Evolutionary conservation across 2,113 vertebrate genomes (phyloP), one percentile per base, ranked within the genome.

Genomic region (Ploceus nigricollis): DNA sequence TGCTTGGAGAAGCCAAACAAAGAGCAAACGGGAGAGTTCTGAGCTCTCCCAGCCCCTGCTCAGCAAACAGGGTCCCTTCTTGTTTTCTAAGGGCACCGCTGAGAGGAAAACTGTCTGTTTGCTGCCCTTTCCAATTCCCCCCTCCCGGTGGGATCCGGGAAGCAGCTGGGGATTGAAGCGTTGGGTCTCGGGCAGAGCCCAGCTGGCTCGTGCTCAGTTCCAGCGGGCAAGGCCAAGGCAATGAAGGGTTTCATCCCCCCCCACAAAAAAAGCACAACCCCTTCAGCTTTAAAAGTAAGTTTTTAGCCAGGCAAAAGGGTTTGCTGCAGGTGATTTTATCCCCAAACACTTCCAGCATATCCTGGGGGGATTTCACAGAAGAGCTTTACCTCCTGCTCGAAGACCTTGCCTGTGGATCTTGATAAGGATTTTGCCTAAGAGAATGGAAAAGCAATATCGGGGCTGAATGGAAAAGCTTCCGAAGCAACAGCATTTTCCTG

Each of bases 1-100:
- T 40, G 70, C 63, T 87, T 4, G 68, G 82, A 80, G 82, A 42
- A 86, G 80, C 50, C 82, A 17, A 77, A 95, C 85, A 97, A 97
- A 95, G 90, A 94, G 63, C 42, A 17, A n/a, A 72, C 8, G 5
- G 70, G 22, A 69, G 95, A 86, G 82, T 83, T 86, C 47, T 5
- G 66, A 53, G 37, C 68, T 39, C 12, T 73, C 37, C 13, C 44
- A 48, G 61, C 27, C 27, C 12, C 15, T 60, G 31, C 53, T 72
- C 15, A 3, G 72, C 50, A 33, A 65, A 10, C 40, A 20, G 1
- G 4, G n/a, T 30, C 8, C 18, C 30, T 57, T 60, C 70, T 72
- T 22, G 8, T 37, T 54, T 83, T 4, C 25, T 13, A 61, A 37
- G 56, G 53, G 44, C 33, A 27, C 15, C 3, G 7, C 10, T 30